Evolutionary conservation across 2,888 invertebrate species (phyloP).

Genomic region (Amblyjoppa fuscipennis): DNA sequence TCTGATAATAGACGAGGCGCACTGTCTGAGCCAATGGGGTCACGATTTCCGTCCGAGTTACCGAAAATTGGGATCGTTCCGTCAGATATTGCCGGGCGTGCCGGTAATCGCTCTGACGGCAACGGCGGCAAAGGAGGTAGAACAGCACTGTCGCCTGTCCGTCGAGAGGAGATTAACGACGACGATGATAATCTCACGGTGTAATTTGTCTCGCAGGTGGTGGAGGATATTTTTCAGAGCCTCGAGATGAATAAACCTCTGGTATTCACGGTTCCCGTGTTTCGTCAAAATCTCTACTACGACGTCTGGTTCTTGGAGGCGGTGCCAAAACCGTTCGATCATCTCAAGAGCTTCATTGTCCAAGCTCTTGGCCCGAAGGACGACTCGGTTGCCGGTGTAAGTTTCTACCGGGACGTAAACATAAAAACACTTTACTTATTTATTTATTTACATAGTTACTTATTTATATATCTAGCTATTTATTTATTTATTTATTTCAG

Average conservation of each 20-base stretch:
- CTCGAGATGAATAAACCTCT: slow-evolving; percentile 90
- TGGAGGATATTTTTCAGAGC: slow-evolving; percentile 92
- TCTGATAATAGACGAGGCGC: slow-evolving; percentile 98
- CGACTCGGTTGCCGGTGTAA: slow-evolving; percentile 74
- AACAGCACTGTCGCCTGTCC: neutral
- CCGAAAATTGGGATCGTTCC: slow-evolving; percentile 92
- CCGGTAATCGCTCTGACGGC: slow-evolving; percentile 98
- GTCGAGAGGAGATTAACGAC: neutral
- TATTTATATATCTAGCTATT: neutral
- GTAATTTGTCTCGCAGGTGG: slow-evolving; percentile 87
- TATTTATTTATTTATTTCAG: too few relatives aligned
- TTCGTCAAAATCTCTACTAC: slow-evolving; percentile 97
- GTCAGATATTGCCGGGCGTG: slow-evolving; percentile 87
- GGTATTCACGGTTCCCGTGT: slow-evolving; percentile 94
- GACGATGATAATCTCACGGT: neutral
- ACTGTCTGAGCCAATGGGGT: slow-evolving; percentile 99
- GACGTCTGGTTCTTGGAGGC: slow-evolving; percentile 96
- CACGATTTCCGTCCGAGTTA: slow-evolving; percentile 99
- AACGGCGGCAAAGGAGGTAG: slow-evolving; percentile 92
- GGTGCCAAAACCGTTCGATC: slow-evolving; percentile 92
- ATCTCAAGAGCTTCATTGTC: slow-evolving; percentile 91
- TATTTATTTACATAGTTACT: neutral
- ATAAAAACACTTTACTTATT: slow-evolving; percentile 33
- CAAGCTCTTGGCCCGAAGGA: slow-evolving; percentile 89
- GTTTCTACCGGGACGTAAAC: slow-evolving; percentile 24